phyloP scores from a whole-genome alignment of 2,797 vertebrate genomes.

The Petrocephalus sullivani region DNA sequence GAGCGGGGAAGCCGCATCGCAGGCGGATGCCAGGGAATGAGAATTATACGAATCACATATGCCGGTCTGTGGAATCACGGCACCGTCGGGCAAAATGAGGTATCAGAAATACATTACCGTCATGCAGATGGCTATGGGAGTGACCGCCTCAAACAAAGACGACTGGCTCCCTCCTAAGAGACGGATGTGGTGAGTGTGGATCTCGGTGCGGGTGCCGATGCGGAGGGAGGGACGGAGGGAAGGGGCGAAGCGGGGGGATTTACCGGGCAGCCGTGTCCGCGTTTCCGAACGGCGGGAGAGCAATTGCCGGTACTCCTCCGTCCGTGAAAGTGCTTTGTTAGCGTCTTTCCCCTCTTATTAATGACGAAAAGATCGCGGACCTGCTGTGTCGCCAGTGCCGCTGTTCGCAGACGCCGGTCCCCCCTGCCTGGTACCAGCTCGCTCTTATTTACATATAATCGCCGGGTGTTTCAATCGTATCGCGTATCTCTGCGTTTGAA shows the following conservation, averaged over 20 bases:
- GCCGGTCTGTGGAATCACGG: conserved; percentile 66
- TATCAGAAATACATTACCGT: conserved; percentile 99
- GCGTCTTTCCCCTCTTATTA: conserved; percentile 16
- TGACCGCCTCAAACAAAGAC: conserved; percentile 96
- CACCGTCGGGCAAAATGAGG: conserved; percentile 80
- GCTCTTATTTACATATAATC: background rate
- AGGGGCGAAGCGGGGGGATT: conserved; percentile 28
- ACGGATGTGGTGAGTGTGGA: conserved; percentile 88
- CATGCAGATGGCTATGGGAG: conserved; percentile 98
- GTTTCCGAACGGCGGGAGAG: conserved; percentile 8
- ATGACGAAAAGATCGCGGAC: background rate
- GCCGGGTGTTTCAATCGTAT: background rate
- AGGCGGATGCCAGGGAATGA: conserved; percentile 66
- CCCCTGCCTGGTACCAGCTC: background rate
- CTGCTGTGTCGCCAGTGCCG: background rate
- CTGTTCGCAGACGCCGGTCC: background rate
- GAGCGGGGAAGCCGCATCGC: conserved; percentile 40
- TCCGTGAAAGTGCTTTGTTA: conserved; percentile 29
- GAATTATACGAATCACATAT: conserved; percentile 64
- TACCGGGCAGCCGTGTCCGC: conserved; percentile 22
- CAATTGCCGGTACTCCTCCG: conserved; percentile 27
- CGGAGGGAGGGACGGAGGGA: conserved; percentile 6
- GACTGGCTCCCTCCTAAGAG: conserved; percentile 85
- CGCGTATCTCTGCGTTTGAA: background rate
- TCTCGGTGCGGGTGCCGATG: conserved; percentile 16